phyloP scores from a whole-genome alignment of 1,140 invertebrate genomes.

The Calliopsis andreniformis region DNA sequence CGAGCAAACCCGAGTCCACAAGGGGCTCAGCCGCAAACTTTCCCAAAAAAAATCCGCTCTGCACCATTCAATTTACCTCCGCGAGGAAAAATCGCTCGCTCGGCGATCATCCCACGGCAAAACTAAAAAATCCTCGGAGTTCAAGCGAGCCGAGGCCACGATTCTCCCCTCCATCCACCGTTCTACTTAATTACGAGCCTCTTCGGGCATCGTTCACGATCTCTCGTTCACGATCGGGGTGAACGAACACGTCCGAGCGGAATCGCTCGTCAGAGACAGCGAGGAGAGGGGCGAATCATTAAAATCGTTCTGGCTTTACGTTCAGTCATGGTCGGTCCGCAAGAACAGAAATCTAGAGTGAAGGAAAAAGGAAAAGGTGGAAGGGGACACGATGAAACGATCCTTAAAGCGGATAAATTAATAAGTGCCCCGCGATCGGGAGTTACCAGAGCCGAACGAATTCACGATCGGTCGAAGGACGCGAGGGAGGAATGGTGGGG shows the following conservation, averaged over 20 bases:
- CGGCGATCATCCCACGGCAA: neutral
- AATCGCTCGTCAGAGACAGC: neutral
- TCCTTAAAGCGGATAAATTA: conserved; percentile 21
- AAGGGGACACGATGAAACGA: neutral
- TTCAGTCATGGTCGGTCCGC: neutral
- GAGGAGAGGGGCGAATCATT: neutral
- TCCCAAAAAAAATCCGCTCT: neutral
- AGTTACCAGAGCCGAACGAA: conserved; percentile 7
- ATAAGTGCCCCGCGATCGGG: neutral
- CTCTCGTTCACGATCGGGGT: conserved; percentile 14
- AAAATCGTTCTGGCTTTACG: conserved; percentile 1
- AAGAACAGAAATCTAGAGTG: neutral
- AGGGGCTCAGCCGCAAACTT: too few relatives aligned
- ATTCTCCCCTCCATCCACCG: neutral
- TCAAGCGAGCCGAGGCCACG: neutral
- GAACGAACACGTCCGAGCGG: neutral
- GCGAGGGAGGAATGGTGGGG: neutral
- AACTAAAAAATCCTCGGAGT: neutral
- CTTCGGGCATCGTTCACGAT: conserved; percentile 7
- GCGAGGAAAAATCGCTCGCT: too few relatives aligned
- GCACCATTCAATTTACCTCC: neutral
- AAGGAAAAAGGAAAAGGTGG: too few relatives aligned
- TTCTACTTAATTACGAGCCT: conserved; percentile 33
- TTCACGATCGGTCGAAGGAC: neutral
- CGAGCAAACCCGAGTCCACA: too few relatives aligned